Evolutionary conservation across 2,797 vertebrate species (phyloP), one percentile per base, ranked within the genome.

Genomic region (Alca torda): DNA sequence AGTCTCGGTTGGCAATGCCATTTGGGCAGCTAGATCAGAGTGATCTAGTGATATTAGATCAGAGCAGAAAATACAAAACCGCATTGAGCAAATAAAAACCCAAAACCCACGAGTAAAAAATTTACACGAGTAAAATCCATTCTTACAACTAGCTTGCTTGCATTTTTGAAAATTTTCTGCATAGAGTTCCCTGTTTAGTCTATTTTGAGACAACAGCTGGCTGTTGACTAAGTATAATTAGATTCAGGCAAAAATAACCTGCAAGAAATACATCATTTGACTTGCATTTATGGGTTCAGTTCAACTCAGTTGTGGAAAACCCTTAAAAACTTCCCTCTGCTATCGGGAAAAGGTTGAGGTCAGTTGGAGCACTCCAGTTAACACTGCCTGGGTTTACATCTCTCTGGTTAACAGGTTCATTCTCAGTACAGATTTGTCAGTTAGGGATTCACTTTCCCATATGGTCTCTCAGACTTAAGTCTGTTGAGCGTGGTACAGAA

Each of bases 331-430:
- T 86, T 81, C 24, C 31, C 17, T 72, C 35, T 81, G 43, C 35
- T 93, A 69, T 45, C 3, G 4, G 33, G 48, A 86, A 87, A 90
- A 65, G 14, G 56, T 46, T 92, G 75, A 90, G 90, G 76, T 87
- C 59, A 60, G 43, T 23, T 56, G 67, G 72, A 85, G 41, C 69
- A 65, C 65, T 90, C 50, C 48, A 46, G 53, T 43, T 91, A 89
- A 25, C 50, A 41, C 24, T 33, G 46, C 28, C 63, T 93, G 63
- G 64, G 84, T 93, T 95, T 86, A 94, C 84, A 86, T 78, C 67
- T n/a, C 83, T 78, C 54, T 88, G 59, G 50, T 72, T 96, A 93
- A 84, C 63, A 91, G 63, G 74, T 83, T 91, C 54, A 76, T 91
- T 67, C 76, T 86, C 54, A 63, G 79, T 18, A 54, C 61, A 76